A percentile compares a stretch with the other conserved stretches of the same genome.
Conservation (phyloP, 2,113 vertebrate species). For the Cephalopterus ornatus region DNA sequence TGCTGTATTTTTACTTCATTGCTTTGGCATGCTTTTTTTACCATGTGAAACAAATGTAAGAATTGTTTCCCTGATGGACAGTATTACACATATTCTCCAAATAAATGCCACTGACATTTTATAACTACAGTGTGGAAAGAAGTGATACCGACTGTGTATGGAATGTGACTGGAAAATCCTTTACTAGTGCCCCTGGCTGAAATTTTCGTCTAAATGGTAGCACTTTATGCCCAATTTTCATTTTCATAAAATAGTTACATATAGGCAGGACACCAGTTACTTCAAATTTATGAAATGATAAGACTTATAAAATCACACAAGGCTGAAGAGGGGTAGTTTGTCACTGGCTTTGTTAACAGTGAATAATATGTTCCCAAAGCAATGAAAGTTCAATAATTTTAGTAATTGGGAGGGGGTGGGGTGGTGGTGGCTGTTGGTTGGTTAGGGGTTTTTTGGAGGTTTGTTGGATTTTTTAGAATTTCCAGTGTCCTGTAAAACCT, state of each 20-base stretch:
- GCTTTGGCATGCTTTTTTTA: neutral
- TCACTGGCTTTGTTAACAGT: neutral
- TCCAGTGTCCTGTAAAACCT: neutral
- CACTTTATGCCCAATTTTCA: neutral
- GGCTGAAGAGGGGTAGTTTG: neutral
- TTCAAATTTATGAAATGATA: neutral
- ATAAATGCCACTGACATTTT: neutral
- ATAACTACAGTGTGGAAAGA: neutral
- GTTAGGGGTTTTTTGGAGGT: neutral
- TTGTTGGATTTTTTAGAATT: neutral
- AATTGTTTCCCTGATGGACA: neutral
- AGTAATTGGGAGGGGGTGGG: neutral
- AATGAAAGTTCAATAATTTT: neutral
- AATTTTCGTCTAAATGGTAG: neutral
- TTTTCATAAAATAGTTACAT: neutral
- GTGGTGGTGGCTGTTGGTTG: neutral
- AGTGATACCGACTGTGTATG: rapidly evolving
- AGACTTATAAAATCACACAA: neutral
- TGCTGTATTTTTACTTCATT: neutral
- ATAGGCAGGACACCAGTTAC: neutral
- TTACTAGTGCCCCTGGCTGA: neutral
- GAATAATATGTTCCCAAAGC: neutral
- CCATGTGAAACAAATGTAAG: neutral
- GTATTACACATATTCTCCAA: neutral
- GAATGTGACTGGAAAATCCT: neutral